These are phyloP conservation scores for Yponomeuta cagnagella DNA, from an alignment of 2,888 invertebrate species.

Conservation along the genomic window DNA sequence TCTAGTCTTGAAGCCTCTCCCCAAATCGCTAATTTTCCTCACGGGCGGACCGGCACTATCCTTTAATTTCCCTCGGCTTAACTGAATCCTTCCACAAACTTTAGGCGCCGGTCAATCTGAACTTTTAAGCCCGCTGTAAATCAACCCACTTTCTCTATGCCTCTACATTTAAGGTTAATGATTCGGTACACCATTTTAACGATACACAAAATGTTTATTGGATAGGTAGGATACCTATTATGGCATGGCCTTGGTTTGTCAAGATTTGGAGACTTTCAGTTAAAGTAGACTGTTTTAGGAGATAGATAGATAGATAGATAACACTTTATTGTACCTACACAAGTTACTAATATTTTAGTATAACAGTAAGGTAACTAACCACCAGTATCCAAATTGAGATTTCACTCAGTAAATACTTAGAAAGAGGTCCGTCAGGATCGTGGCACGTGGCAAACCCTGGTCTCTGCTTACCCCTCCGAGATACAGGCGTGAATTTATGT, in stretches of 20 bases:
- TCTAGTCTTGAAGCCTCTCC: conserved; percentile 12
- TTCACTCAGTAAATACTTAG: no score
- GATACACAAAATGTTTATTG: background rate
- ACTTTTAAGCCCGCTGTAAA: conserved; percentile 30
- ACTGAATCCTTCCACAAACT: conserved; percentile 25
- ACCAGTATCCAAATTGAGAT: no score
- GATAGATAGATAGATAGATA: no score
- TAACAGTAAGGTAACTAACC: no score
- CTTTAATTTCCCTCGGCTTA: conserved; percentile 28
- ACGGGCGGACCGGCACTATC: conserved; percentile 17
- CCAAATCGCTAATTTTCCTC: conserved; percentile 20
- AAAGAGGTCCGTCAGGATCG: no score
- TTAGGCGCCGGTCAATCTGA: conserved; percentile 25
- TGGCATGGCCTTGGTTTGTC: background rate
- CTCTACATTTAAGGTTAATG: background rate
- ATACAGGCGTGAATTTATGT: no score
- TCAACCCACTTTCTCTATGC: conserved; percentile 22
- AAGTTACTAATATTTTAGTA: no score
- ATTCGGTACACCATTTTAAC: background rate
- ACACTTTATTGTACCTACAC: no score
- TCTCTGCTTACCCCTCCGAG: no score
- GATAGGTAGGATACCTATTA: background rate
- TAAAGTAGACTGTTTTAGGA: no score
- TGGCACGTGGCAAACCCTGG: no score
- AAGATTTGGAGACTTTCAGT: no score